Percentiles rank a stretch among this genome's conserved stretches.
phyloP scores from a whole-genome alignment of 2,888 invertebrate genomes.

The Amblyjoppa proteus region DNA sequence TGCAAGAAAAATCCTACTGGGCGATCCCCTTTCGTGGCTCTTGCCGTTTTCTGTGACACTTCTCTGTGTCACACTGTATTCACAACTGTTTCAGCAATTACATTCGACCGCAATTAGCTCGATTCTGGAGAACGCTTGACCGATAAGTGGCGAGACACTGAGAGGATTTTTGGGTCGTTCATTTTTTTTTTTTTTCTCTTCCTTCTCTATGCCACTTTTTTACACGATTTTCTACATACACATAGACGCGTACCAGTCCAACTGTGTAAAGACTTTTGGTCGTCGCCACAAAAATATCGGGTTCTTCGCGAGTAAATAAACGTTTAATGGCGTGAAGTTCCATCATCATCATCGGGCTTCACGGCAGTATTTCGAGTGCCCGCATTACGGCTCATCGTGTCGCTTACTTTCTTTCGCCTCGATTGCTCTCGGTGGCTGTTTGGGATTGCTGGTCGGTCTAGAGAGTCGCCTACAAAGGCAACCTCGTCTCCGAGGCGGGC shows the following conservation, averaged over 20 bases:
- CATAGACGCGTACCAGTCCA: not conserved
- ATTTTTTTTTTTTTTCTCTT: not conserved
- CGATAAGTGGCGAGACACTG: constrained; percentile 38
- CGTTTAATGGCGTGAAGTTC: not conserved
- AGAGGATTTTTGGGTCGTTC: constrained; percentile 24
- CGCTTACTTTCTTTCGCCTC: constrained; percentile 21
- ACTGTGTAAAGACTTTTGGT: not conserved
- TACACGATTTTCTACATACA: not conserved
- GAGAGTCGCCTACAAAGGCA: constrained; percentile 43
- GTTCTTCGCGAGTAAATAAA: not conserved
- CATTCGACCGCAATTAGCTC: constrained; percentile 27
- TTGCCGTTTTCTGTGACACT: not conserved
- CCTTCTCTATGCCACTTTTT: not conserved
- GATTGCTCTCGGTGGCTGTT: constrained; percentile 28
- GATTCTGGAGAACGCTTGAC: constrained; percentile 28
- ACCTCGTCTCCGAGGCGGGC: constrained; percentile 56
- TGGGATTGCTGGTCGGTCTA: constrained; percentile 37
- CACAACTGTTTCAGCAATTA: constrained; percentile 52
- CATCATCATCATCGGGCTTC: constrained; percentile 13
- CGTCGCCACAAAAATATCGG: not conserved
- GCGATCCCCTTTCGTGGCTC: not conserved
- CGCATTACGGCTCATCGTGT: constrained; percentile 18
- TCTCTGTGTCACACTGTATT: constrained; percentile 47
- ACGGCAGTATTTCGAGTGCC: constrained; percentile 11
- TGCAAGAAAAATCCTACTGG: not conserved